phyloP scores from a whole-genome alignment of 2,888 invertebrate species.

The Coenonympha arcania region DNA sequence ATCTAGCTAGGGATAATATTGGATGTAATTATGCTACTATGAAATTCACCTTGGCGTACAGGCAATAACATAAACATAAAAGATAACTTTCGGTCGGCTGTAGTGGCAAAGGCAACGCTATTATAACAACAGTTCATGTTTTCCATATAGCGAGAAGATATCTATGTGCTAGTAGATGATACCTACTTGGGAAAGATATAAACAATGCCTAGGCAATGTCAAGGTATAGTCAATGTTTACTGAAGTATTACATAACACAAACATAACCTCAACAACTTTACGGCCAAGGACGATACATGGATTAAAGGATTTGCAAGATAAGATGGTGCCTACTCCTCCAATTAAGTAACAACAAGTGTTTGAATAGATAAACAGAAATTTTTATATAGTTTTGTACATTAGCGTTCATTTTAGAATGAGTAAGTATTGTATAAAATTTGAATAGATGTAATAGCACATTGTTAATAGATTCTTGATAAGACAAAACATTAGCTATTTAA shows the following conservation, averaged over 20 bases:
- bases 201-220: not conserved
- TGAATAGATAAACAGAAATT: too few species aligned
- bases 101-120: not conserved
- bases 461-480: too few species aligned
- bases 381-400: too few species aligned
- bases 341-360: not conserved
- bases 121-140: conserved; percentile 8
- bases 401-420: too few species aligned
- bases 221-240: not conserved
- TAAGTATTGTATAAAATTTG: too few species aligned
- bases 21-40: not conserved
- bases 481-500: too few species aligned
- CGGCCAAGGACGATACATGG: not conserved
- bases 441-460: too few species aligned
- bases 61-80: conserved; percentile 13
- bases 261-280: not conserved
- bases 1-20: not conserved
- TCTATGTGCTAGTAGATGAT: not conserved
- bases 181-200: not conserved
- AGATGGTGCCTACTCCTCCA: not conserved
- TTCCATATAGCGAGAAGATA: conserved; percentile 1
- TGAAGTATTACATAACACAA: not conserved
- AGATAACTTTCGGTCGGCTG: conserved; percentile 1
- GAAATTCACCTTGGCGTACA: conserved; percentile 1
- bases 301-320: conserved; percentile 1